phyloP scores from a whole-genome alignment of 2,797 vertebrate genomes.

The Botia almorhae region DNA sequence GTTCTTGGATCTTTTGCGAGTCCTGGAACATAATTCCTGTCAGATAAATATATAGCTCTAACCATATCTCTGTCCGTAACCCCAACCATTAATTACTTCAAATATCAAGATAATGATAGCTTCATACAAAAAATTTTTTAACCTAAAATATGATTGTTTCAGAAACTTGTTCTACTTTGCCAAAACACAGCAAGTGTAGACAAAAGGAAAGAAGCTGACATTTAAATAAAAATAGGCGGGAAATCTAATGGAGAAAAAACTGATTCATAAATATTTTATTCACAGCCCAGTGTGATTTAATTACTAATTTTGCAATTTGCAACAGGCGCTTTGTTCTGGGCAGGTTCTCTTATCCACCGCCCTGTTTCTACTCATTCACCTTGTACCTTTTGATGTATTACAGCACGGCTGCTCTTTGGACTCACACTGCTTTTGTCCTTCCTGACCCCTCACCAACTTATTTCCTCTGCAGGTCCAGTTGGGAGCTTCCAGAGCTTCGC shows the following conservation, averaged over 20 bases:
- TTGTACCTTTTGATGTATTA: constrained; percentile 16
- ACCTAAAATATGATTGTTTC: not conserved
- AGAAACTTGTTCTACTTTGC: not conserved
- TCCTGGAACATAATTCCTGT: too few species aligned
- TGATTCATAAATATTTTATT: constrained; percentile 36
- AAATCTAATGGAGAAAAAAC: not conserved
- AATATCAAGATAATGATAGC: too few species aligned
- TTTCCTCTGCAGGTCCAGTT: constrained; percentile 87
- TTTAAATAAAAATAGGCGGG: not conserved
- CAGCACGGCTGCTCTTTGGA: constrained; percentile 16
- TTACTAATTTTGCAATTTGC: constrained; percentile 29
- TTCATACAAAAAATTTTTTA: too few species aligned
- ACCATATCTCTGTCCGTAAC: too few species aligned
- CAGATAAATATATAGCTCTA: too few species aligned
- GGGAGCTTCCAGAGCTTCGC: constrained; percentile 95
- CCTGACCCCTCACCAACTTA: constrained; percentile 13
- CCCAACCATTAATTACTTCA: too few species aligned
- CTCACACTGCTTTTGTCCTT: constrained; percentile 12
- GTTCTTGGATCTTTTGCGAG: too few species aligned
- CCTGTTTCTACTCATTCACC: constrained; percentile 1
- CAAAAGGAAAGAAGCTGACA: constrained; percentile 3
- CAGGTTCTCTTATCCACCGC: not conserved
- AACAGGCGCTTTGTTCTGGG: constrained; percentile 11
- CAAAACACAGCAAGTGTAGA: not conserved
- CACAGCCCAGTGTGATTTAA: constrained; percentile 14